These are phyloP conservation scores for Kradibia gibbosae DNA, from an alignment of 1,140 invertebrate species.

Conservation along the genomic window DNA sequence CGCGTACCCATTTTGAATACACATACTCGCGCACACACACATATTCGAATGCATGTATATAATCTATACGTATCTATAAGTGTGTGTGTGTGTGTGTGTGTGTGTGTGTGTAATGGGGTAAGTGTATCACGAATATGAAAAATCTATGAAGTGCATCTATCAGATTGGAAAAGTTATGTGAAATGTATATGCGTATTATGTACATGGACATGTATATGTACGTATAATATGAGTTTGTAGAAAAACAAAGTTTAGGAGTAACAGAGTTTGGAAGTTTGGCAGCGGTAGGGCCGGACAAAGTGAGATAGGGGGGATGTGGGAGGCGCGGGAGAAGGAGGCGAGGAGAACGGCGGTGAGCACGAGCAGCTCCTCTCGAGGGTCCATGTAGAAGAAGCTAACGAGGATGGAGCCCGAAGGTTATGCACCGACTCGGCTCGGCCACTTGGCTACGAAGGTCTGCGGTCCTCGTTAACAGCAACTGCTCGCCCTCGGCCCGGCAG, in stretches of 20 bases:
- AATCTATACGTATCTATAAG: too few species aligned
- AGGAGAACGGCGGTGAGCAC: background rate
- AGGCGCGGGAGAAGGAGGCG: background rate
- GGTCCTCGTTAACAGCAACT: constrained; percentile 30
- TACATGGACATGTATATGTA: too few species aligned
- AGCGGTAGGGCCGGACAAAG: constrained; percentile 7
- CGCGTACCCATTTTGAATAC: background rate
- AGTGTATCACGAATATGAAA: constrained; percentile 10
- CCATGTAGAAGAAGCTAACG: background rate
- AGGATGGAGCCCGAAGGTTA: background rate
- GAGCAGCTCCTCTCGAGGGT: background rate
- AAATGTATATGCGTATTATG: too few species aligned
- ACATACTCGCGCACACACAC: too few species aligned
- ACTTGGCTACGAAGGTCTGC: background rate
- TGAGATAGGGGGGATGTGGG: background rate
- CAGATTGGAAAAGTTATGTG: constrained; percentile 12
- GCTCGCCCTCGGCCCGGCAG: background rate
- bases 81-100: too few species aligned
- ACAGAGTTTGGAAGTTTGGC: constrained; percentile 10
- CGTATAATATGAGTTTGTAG: background rate
- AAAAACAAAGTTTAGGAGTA: constrained; percentile 13
- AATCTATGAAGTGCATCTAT: constrained; percentile 18
- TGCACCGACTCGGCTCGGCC: constrained; percentile 4
- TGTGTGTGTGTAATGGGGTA: background rate
- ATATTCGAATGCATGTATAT: too few species aligned